Evolutionary conservation across 2,113 vertebrate species (phyloP).

Genomic region (Hiodon alosoides): DNA sequence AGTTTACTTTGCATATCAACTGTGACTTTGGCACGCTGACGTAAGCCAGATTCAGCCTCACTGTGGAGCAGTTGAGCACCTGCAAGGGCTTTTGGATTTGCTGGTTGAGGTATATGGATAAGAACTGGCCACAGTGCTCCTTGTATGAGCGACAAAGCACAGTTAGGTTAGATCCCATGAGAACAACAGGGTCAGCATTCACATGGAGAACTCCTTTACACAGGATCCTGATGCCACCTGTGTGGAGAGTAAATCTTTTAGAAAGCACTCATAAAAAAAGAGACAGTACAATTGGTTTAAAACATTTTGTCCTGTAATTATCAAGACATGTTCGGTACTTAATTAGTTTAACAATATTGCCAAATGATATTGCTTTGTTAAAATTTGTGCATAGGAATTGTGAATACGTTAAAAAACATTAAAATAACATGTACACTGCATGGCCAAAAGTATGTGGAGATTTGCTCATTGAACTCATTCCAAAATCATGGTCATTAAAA

Average conservation of each 20-base stretch:
- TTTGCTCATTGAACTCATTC: too few relatives aligned
- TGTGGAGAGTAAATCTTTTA: slow-evolving; percentile 7
- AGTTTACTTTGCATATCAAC: slow-evolving; percentile 39
- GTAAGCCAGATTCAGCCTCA: slow-evolving; percentile 36
- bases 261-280: background rate
- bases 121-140: slow-evolving; percentile 28
- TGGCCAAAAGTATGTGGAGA: too few relatives aligned
- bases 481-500: too few relatives aligned
- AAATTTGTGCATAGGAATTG: too few relatives aligned
- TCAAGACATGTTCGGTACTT: too few relatives aligned
- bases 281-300: too few relatives aligned
- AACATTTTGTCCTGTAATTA: too few relatives aligned
- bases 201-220: slow-evolving; percentile 43
- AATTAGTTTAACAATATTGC: too few relatives aligned
- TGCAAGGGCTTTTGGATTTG: background rate
- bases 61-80: slow-evolving; percentile 39
- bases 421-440: too few relatives aligned
- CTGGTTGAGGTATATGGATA: slow-evolving; percentile 27
- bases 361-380: too few relatives aligned
- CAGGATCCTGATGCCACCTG: slow-evolving; percentile 12
- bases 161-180: slow-evolving; percentile 55
- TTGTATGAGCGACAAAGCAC: slow-evolving; percentile 46
- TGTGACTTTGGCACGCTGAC: slow-evolving; percentile 13
- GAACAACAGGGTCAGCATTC: slow-evolving; percentile 42
- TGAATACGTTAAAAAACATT: too few relatives aligned